Base-by-base conservation (phyloP, 1,140 invertebrate genomes). In the Doryteuthis pealeii region DNA sequence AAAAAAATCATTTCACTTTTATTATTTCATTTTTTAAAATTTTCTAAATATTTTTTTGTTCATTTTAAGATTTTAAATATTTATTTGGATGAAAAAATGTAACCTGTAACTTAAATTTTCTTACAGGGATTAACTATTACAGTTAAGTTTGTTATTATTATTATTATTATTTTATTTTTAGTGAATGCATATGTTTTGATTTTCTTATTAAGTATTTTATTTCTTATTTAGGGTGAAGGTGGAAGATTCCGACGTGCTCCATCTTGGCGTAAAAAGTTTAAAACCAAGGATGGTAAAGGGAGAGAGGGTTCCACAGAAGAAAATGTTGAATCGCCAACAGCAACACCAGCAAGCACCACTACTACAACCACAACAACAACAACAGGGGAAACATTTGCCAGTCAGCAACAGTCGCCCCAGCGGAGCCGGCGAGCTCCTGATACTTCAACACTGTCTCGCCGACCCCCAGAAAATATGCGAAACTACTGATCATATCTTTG, bases 211-310 rank as follows among this genome's bases (percentile, higher is more conserved):
- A 10, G 10, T 40, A 40, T 40, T 40, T 40, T 40, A 40, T 40
- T 40, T 40, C 35, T 40, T 40, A 75, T 75, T 12, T 74, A 86
- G 85, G 84, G 85, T 76, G 86, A 87, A 75, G 83, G 84, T 73
- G 83, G 84, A 49, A 86, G 81, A 78, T 81, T 86, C 43, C 80
- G 82, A 62, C 78, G 86, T 75, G 83, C 82, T 74, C 85, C 84
- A 73, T 87, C 85, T 40, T 87, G 85, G 85, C 78, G 85, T 62
- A 87, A 87, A 74, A 87, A 87, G 71, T 87, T 86, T 78, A 76
- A 84, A 31, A 80, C 71, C 65, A 87, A 85, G 74, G 86, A 85
- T 40, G 78, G 78, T 66, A 78, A 82, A 31, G 79, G 78, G 22
- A 74, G 77, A 32, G 82, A 80, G 32, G 80, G 79, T 68, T 31